A percentile compares a stretch with the other conserved stretches of the same genome.
Evolutionary conservation across 2,888 invertebrate genomes (phyloP).

Genomic region (Chrysolina oricalcia): DNA sequence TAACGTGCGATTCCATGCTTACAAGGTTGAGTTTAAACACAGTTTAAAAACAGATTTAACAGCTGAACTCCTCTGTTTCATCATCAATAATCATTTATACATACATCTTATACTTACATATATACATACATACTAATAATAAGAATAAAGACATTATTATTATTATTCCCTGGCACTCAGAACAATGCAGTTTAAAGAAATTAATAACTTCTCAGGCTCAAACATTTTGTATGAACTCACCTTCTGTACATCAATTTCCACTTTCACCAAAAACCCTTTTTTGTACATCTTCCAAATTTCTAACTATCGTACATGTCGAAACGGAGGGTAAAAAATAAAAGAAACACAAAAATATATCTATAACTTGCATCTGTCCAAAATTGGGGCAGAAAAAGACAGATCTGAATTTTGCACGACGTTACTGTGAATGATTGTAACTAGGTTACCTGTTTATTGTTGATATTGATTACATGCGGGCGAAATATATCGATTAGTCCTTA

Average conservation of each 20-base stretch:
- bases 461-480: constrained; percentile 34
- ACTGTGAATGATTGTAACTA: constrained; percentile 27
- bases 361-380: constrained; percentile 30
- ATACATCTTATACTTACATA: too few species aligned
- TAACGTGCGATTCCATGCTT: too few species aligned
- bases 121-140: too few species aligned
- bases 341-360: constrained; percentile 5
- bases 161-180: background rate
- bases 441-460: constrained; percentile 13
- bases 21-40: too few species aligned
- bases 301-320: constrained; percentile 25
- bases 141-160: too few species aligned
- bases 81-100: too few species aligned
- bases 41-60: too few species aligned
- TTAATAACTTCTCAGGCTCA: background rate
- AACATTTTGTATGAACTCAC: constrained; percentile 66
- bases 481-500: constrained; percentile 18
- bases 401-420: constrained; percentile 8
- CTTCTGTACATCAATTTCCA: constrained; percentile 76
- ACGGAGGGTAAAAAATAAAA: constrained; percentile 25
- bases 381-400: constrained; percentile 5
- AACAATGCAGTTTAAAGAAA: background rate
- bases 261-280: constrained; percentile 76
- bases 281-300: constrained; percentile 58
- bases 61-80: too few species aligned